Evolutionary conservation across 2,113 vertebrate genomes (phyloP).

Genomic region (Lagopus muta): DNA sequence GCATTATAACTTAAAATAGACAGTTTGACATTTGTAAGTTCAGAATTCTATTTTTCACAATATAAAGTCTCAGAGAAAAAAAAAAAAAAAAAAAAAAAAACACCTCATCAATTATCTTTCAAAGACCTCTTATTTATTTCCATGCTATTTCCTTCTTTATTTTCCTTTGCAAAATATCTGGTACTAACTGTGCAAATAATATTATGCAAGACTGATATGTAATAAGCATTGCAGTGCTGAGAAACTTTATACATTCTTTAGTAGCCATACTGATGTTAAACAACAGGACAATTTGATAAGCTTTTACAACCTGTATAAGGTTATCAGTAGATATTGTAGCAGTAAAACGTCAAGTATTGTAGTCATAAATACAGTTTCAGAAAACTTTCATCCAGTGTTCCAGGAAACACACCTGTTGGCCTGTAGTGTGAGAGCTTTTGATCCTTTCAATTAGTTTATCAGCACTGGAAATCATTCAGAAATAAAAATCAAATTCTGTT

Average conservation of each 20-base stretch:
- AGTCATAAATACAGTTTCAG: neutral
- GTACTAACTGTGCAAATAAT: neutral
- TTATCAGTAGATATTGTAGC: neutral
- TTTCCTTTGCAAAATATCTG: neutral
- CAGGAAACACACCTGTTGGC: slow-evolving; percentile 85
- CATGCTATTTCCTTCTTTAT: neutral
- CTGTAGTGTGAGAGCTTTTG: slow-evolving; percentile 84
- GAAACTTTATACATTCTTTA: neutral
- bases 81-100: no score
- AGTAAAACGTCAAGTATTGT: neutral
- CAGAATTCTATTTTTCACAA: neutral
- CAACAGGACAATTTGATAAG: neutral
- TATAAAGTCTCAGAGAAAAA: neutral
- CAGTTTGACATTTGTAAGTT: neutral
- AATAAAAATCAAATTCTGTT: slow-evolving; percentile 37
- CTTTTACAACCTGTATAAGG: neutral
- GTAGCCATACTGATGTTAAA: neutral
- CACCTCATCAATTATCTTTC: neutral
- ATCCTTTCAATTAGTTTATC: slow-evolving; percentile 79
- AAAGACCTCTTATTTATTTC: neutral
- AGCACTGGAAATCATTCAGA: slow-evolving; percentile 73
- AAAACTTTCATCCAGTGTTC: neutral
- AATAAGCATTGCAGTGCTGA: neutral
- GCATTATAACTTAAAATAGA: neutral
- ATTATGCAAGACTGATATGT: neutral